Evolutionary conservation across 2,797 vertebrate genomes (phyloP), one percentile per base, ranked within the genome.

Genomic region (Pseudomugil tenellus): DNA sequence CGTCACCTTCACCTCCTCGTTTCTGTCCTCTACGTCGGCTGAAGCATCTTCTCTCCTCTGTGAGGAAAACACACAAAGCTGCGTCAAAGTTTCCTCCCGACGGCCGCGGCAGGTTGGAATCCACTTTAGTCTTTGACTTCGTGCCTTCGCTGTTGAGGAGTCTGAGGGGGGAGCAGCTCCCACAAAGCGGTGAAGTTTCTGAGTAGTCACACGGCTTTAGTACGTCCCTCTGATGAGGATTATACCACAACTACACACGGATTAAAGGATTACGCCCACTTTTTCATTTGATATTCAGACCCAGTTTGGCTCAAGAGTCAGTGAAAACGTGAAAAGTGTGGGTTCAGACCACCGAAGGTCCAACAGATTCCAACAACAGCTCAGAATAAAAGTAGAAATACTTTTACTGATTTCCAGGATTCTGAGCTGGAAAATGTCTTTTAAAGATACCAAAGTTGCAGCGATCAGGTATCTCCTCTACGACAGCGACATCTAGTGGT

Each of bases 21-120:
- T 62, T 76, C 58, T 2, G 1, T 74, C 60, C 37, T 71, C 39
- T 64, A 1, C 51, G 34, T 63, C 23, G 92, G 94, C 94, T 94
- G 95, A 92, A 94, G 92, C 94, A 94, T 89, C 81, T 87, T 94
- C 91, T 90, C 95, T 97, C 97, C 96, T 98, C 97, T 60, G 28
- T 91, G 91, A 92, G 89, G 90, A 86, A 70, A 95, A 21, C 65
- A 37, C 35, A 41, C 58, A 37, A 17, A 54, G 61, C 10, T 3
- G 49, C 4, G 16, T 35, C 43, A 6, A 52, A 46, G 67, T 61
- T 73, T 70, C 35, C 41, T 64, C 71, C 76, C 41, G 58, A 69
- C 10, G 6, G 51, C 70, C 76, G 53, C 78, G 62, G 71, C 82
- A 63, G 73, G 78, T 43, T 75, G 31, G 70, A 80, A 68, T 71